phyloP scores from a whole-genome alignment of 2,113 vertebrate genomes.

The Melanerpes formicivorus region DNA sequence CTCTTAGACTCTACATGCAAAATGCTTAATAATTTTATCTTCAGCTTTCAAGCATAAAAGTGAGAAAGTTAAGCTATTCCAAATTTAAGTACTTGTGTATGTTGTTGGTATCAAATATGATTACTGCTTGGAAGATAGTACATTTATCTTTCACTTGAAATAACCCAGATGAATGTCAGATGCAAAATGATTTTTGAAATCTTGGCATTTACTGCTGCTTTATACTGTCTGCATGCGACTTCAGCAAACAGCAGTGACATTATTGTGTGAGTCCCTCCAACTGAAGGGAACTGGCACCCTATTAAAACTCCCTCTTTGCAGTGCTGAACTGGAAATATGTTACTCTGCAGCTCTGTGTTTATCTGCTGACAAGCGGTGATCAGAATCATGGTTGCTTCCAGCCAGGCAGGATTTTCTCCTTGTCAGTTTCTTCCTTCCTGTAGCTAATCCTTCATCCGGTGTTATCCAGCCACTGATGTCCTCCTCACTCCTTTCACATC shows the following conservation, averaged over 20 bases:
- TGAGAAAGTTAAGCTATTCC: not conserved
- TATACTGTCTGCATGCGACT: slow-evolving; percentile 19
- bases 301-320: slow-evolving; percentile 1
- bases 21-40: slow-evolving; percentile 42
- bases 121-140: slow-evolving; percentile 4
- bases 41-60: slow-evolving; percentile 31
- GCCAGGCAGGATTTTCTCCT: slow-evolving; percentile 18
- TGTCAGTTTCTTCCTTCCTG: not conserved
- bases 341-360: not conserved
- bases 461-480: not conserved
- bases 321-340: slow-evolving; percentile 7
- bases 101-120: slow-evolving; percentile 18
- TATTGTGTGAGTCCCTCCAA: not conserved
- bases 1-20: slow-evolving; percentile 8
- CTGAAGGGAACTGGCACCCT: slow-evolving; percentile 19
- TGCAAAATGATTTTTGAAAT: slow-evolving; percentile 48
- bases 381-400: not conserved
- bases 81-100: slow-evolving; percentile 28
- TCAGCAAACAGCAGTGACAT: slow-evolving; percentile 35
- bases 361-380: not conserved
- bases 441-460: not conserved
- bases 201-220: slow-evolving; percentile 52
- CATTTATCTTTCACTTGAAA: slow-evolving; percentile 54
- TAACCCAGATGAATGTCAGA: slow-evolving; percentile 47
- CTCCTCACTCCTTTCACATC: not conserved